Percentiles rank a stretch among this genome's conserved stretches.
These are phyloP conservation scores for Smutsia gigantea DNA, from an alignment of 2,797 vertebrate species.

Conservation along the genomic window DNA sequence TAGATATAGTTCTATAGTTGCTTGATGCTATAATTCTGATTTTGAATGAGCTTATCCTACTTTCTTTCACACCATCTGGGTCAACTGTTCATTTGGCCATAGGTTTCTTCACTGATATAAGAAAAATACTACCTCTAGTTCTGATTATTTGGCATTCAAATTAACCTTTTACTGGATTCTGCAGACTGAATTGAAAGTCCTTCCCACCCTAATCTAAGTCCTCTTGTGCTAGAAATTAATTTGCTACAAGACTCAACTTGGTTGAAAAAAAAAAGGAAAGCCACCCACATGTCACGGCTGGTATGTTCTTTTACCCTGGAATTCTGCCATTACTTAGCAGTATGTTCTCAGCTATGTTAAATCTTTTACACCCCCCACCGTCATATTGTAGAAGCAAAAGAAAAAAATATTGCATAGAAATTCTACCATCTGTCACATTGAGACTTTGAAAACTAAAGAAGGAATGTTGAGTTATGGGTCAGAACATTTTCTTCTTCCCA, in stretches of 20 bases:
- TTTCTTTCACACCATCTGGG: neutral
- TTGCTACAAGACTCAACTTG: neutral
- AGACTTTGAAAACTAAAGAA: constrained; percentile 52
- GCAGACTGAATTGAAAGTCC: neutral
- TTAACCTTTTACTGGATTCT: neutral
- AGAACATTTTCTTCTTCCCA: neutral
- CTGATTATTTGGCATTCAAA: neutral
- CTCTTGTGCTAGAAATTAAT: constrained; percentile 25
- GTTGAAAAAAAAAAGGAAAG: neutral
- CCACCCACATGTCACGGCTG: neutral
- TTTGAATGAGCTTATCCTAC: neutral
- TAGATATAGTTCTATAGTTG: neutral
- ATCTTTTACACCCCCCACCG: neutral
- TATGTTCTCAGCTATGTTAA: constrained; percentile 39
- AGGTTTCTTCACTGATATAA: neutral
- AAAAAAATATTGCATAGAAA: neutral
- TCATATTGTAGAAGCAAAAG: constrained; percentile 38
- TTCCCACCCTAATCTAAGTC: neutral
- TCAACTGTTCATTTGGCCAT: neutral
- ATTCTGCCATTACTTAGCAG: constrained; percentile 29
- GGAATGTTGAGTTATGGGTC: neutral
- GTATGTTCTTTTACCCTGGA: constrained; percentile 45
- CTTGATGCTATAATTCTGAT: neutral
- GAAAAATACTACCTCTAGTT: neutral
- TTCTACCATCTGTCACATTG: constrained; percentile 50